phyloP scores from a whole-genome alignment of 2,797 vertebrate species.

The Malurus splendens region DNA sequence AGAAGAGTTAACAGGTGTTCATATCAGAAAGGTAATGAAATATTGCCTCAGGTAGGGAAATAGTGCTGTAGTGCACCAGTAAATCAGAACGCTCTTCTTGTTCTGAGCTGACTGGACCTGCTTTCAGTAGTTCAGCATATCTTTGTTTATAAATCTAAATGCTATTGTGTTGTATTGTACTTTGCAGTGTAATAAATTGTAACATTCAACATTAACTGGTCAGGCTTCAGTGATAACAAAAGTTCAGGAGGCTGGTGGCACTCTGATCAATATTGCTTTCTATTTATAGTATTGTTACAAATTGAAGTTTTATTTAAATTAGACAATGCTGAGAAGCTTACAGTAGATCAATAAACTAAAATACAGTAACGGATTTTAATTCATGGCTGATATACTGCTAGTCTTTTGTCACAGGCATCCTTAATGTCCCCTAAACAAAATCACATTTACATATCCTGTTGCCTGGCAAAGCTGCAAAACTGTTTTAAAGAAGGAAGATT shows the following conservation, averaged over 20 bases:
- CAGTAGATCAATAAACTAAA: conserved; percentile 67
- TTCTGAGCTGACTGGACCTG: not conserved
- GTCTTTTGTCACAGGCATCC: conserved; percentile 26
- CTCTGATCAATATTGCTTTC: conserved; percentile 70
- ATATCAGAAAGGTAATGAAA: not conserved
- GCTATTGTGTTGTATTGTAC: conserved; percentile 39
- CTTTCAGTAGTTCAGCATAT: conserved; percentile 18
- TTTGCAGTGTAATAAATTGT: conserved; percentile 67
- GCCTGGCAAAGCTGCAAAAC: not conserved
- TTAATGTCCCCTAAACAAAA: conserved; percentile 43
- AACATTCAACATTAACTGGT: conserved; percentile 66
- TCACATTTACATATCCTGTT: not conserved
- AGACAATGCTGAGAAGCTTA: conserved; percentile 58
- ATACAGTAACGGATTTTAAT: conserved; percentile 71
- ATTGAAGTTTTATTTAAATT: conserved; percentile 80
- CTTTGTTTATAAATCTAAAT: conserved; percentile 48
- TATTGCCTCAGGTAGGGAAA: not conserved
- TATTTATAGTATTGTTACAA: conserved; percentile 76
- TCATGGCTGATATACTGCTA: conserved; percentile 22
- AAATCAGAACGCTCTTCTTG: not conserved
- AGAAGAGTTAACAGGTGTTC: conserved; percentile 11
- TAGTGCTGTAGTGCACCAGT: not conserved
- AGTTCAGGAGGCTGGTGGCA: conserved; percentile 61
- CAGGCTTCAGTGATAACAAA: conserved; percentile 71
- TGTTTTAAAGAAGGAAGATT: not conserved